Evolutionary conservation across 2,888 invertebrate species (phyloP).

Genomic region (Nematopogon swammerdamellus): DNA sequence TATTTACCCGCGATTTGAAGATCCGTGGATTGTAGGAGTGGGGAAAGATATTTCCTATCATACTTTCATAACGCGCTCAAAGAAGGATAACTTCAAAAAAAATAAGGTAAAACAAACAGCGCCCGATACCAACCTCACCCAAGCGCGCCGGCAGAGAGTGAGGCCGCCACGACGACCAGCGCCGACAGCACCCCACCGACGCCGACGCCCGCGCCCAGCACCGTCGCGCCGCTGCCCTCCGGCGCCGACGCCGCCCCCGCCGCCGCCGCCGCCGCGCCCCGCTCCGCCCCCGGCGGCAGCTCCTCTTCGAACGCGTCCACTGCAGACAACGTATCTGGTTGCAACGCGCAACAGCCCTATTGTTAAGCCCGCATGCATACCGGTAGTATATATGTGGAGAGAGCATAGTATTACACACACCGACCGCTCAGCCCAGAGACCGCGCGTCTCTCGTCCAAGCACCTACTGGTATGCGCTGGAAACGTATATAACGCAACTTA

Average conservation of each 20-base stretch:
- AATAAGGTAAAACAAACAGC: too few relatives aligned
- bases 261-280: conserved; percentile 14
- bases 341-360: neutral
- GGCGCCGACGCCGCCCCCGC: conserved; percentile 14
- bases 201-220: conserved; percentile 32
- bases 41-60: too few relatives aligned
- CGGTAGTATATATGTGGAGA: neutral
- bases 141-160: conserved; percentile 64
- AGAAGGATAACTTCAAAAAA: too few relatives aligned
- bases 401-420: conserved; percentile 17
- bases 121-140: conserved; percentile 74
- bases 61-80: too few relatives aligned
- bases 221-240: conserved; percentile 10
- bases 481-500: too few relatives aligned
- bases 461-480: too few relatives aligned
- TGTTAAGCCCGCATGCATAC: neutral
- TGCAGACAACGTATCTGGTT: conserved; percentile 36
- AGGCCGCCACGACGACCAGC: conserved; percentile 61
- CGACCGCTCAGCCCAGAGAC: conserved; percentile 20
- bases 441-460: neutral
- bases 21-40: too few relatives aligned
- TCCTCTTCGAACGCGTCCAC: conserved; percentile 28
- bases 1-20: too few relatives aligned
- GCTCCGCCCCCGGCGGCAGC: neutral
- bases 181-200: conserved; percentile 64